phyloP scores from a whole-genome alignment of 30 jellyfish, hydroid and myxozoan species.

The Cassiopea xamachana region DNA sequence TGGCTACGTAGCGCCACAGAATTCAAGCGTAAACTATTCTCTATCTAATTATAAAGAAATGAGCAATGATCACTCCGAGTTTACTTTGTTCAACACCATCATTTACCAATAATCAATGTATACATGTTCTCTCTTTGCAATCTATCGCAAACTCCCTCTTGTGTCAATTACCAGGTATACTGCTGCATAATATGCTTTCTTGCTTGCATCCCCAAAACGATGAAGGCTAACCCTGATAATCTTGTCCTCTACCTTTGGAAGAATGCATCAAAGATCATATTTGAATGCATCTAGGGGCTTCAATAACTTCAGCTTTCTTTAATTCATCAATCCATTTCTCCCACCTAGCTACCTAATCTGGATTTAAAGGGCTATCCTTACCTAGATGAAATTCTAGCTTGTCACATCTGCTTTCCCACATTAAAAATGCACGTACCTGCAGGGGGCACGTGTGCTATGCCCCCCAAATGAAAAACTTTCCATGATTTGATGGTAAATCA shows the following conservation, averaged over 20 bases:
- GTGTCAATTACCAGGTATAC: constrained; percentile 13
- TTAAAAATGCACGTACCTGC: neutral
- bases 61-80: no score
- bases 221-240: constrained; percentile 3
- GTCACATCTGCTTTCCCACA: constrained; percentile 21
- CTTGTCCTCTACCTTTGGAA: neutral
- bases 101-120: no score
- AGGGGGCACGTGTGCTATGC: no score
- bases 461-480: no score
- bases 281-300: constrained; percentile 28
- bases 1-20: no score
- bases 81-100: no score
- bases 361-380: constrained; percentile 29
- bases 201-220: constrained; percentile 45
- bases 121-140: no score
- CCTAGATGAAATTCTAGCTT: neutral
- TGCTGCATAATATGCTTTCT: constrained; percentile 36
- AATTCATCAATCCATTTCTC: constrained; percentile 24
- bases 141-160: neutral
- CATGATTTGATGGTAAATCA: no score
- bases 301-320: neutral
- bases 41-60: no score
- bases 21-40: no score
- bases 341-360: constrained; percentile 26
- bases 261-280: no score